Base-by-base conservation (phyloP, 2,113 vertebrate species). In the Polyodon spathula region DNA sequence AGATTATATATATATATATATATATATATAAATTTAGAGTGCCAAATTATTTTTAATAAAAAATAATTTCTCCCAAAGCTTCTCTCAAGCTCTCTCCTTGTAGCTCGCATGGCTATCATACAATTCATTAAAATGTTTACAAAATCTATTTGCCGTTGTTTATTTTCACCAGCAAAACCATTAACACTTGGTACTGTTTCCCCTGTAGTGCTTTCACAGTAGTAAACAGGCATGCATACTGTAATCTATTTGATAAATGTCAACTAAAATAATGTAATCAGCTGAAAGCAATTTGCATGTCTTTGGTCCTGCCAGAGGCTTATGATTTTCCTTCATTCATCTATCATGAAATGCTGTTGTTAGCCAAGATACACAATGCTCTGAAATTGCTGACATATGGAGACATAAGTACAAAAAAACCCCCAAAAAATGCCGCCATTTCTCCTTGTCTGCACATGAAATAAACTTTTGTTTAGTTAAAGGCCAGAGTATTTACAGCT, bases 371-470 rank as follows among this genome's bases (percentile, higher is more conserved):
- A 95, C 90, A 97, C 93, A 97, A 92, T 91, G 89, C 89, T 89
- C 89, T 91, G 88, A 93, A 94, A 95, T 94, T 95, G 89, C 94
- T 96, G 94, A 97, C 92, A 96, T 94, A 89, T 93, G 94, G 88
- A 92, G 89, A 80, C 81, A n/a, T 76, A 79, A 79, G 72, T 73
- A 78, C 82, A 67, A 73, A 63, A 74, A 63, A 73, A 50, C 11
- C 42, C 54, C 16, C 16, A 83, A 80, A 81, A 88, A 90, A 90
- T 83, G 82, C 88, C 88, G 89, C 86, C 77, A 86, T 86, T 88
- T 81, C 66, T 76, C 75, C 81, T 71, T 69, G 71, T 63, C 68
- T 79, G 81, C 72, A 73, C 82, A 86, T 87, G 76, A 86, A 88
- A 87, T 87, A 85, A 88, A 86, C 82, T 82, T 79, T 82, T 92